Conservation (phyloP, 2,888 invertebrate species). For the Malthinus seriepunctatus region DNA sequence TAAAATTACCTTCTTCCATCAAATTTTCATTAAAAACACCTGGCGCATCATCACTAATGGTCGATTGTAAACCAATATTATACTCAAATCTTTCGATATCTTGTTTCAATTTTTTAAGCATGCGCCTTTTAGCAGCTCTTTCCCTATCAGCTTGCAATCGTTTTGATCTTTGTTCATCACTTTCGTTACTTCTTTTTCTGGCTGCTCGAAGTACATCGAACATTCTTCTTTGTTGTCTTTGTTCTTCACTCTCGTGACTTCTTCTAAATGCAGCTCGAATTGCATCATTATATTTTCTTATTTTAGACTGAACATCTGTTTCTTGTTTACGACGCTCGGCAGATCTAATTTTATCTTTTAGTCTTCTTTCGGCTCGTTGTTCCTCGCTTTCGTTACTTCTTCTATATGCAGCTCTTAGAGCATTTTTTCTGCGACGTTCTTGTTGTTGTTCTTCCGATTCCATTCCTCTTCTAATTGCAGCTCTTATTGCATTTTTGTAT, state of each 20-base stretch:
- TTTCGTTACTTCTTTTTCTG: constrained; percentile 20
- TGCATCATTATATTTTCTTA: constrained; percentile 26
- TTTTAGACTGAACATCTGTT: constrained; percentile 18
- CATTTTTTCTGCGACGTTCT: constrained; percentile 20
- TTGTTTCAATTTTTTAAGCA: constrained; percentile 21
- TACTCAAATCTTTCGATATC: background rate
- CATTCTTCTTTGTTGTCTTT: constrained; percentile 18
- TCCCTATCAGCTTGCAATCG: constrained; percentile 25
- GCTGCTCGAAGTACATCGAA: constrained; percentile 26
- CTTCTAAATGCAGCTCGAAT: constrained; percentile 25
- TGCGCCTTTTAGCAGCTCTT: constrained; percentile 19
- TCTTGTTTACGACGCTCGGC: constrained; percentile 20
- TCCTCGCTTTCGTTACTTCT: constrained; percentile 22
- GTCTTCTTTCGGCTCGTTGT: constrained; percentile 15
- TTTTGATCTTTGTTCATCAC: constrained; percentile 15
- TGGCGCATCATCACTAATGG: background rate
- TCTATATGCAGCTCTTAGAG: constrained; percentile 17
- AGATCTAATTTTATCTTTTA: constrained; percentile 22
- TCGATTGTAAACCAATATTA: background rate
- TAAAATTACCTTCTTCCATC: background rate
- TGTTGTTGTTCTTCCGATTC: constrained; percentile 23
- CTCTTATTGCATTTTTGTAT: constrained; percentile 19
- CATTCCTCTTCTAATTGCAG: constrained; percentile 18
- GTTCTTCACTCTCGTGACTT: constrained; percentile 19
- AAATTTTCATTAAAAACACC: background rate